Percentiles rank a stretch among this genome's conserved stretches.
phyloP scores from a whole-genome alignment of 2,797 vertebrate genomes.

The Crocodylus rhombifer region DNA sequence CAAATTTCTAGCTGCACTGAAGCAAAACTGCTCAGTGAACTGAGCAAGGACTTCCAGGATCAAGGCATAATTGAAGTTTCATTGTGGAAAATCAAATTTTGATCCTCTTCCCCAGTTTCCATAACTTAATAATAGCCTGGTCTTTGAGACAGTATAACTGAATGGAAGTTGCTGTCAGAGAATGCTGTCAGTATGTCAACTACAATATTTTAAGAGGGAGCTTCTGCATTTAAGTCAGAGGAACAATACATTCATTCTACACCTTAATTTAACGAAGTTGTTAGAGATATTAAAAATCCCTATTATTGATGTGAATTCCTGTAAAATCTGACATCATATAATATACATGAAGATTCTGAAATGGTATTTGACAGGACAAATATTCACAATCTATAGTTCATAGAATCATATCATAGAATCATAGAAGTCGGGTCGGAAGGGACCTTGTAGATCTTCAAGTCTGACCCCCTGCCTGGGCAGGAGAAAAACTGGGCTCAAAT shows the following conservation, averaged over 20 bases:
- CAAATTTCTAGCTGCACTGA: conserved; percentile 20
- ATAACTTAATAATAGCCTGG: neutral
- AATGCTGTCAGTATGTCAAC: neutral
- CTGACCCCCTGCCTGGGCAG: no score
- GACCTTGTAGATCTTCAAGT: no score
- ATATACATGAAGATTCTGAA: neutral
- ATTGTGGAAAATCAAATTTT: neutral
- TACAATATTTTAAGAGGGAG: neutral
- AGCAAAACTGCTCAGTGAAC: neutral
- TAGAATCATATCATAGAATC: no score
- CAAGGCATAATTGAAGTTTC: neutral
- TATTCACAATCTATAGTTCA: neutral
- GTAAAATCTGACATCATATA: neutral
- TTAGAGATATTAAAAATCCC: neutral
- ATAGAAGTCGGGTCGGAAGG: no score
- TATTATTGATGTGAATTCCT: neutral
- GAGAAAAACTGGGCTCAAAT: no score
- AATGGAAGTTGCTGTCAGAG: neutral
- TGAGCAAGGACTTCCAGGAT: neutral
- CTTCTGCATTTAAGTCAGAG: neutral
- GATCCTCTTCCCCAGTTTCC: neutral
- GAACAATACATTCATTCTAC: neutral
- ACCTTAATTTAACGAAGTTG: neutral
- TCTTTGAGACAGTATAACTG: neutral
- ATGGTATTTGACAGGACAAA: conserved; percentile 3